Percentiles rank a stretch among this genome's conserved stretches.
phyloP scores from a whole-genome alignment of 1,140 invertebrate genomes.

The Penaeus japonicus region DNA sequence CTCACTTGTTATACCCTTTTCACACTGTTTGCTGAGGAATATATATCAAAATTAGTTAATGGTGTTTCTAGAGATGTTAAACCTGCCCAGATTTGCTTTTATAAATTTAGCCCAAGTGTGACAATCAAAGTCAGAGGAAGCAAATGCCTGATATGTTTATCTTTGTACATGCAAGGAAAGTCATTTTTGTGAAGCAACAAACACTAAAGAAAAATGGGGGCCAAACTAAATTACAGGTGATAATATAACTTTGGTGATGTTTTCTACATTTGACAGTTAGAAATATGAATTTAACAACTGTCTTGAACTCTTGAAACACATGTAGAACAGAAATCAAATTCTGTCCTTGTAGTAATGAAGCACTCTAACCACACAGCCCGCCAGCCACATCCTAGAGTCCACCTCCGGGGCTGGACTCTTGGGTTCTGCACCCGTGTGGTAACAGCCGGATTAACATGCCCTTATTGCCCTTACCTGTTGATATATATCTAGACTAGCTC shows the following conservation, averaged over 20 bases:
- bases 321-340: constrained; percentile 54
- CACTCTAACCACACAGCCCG: constrained; percentile 24
- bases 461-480: constrained; percentile 39
- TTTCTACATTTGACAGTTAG: constrained; percentile 46
- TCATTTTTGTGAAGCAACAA: constrained; percentile 29
- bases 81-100: constrained; percentile 41
- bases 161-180: constrained; percentile 30
- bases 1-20: constrained; percentile 41
- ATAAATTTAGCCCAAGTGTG: constrained; percentile 44
- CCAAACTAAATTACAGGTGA: constrained; percentile 50
- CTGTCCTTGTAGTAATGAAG: constrained; percentile 44
- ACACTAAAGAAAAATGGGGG: constrained; percentile 32
- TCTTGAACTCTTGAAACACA: constrained; percentile 36
- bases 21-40: constrained; percentile 32
- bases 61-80: constrained; percentile 39
- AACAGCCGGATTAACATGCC: constrained; percentile 33
- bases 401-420: not conserved
- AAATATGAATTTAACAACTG: constrained; percentile 15
- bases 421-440: constrained; percentile 21
- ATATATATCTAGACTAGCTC: constrained; percentile 47
- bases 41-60: constrained; percentile 49
- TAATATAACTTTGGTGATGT: constrained; percentile 44
- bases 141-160: constrained; percentile 36
- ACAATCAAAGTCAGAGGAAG: constrained; percentile 48
- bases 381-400: constrained; percentile 34